Evolutionary conservation across 2,888 invertebrate genomes (phyloP), one percentile per base, ranked within the genome.

Genomic region (Trichogramma dendrolimi): DNA sequence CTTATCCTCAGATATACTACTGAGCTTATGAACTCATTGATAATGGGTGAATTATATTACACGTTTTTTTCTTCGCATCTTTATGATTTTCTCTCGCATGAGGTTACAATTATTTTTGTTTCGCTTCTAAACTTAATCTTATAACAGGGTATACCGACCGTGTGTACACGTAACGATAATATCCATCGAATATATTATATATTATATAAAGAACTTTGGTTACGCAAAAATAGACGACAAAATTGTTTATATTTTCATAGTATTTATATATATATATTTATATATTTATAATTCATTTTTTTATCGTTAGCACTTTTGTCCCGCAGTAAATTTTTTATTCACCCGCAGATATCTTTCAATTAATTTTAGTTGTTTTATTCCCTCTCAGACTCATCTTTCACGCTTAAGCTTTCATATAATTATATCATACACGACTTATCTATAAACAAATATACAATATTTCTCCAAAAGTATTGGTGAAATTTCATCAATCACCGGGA

Each of bases 161-260:
- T 27, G 43, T 48, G 10, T 27, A 52, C 44, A 62, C 60, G 43
- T 58, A 60, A 65, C 48, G 55, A 46, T 60, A 65, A 58, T 27
- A 27, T 56, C 52, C 58, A 62, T 58, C 62, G 58, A 62, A 65
- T 60, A 58, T 52, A 60, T 48, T 48, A 6, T 6, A 62, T 60
- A 60, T 60, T 66, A 58, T 63, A 61, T 60, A 62, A 63, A 73
- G 73, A 75, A 75, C 76, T 76, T 76, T 76, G 76, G 76, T 76
- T 77, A 76, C 75, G 75, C 72, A 77, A 77, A 77, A 77, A 77
- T 76, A 76, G 75, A 77, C 72, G 74, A 68, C 69, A 69, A 70
- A 64, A 66, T 66, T 67, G 62, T 65, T 61, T 60, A 64, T 60
- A 57, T 64, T 61, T 64, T 55, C 57, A 59, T 59, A 61, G 61